phyloP scores from a whole-genome alignment of 2,888 invertebrate genomes.

The Eilema depressum region DNA sequence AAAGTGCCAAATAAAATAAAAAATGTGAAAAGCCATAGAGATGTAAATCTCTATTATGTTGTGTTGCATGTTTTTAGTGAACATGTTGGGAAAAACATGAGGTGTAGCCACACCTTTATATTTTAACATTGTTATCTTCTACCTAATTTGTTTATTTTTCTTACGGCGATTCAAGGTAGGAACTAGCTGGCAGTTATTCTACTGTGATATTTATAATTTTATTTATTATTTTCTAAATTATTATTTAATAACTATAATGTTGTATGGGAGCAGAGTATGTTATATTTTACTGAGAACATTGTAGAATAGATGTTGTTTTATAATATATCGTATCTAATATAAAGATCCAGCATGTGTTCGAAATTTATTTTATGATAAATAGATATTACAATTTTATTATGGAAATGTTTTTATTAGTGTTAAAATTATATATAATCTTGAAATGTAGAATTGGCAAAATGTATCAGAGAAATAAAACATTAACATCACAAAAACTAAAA shows the following conservation, averaged over 20 bases:
- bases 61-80: no score
- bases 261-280: constrained; percentile 71
- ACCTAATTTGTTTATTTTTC: constrained; percentile 20
- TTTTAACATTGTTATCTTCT: constrained; percentile 18
- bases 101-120: no score
- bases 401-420: constrained; percentile 66
- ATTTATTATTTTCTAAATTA: constrained; percentile 83
- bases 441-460: constrained; percentile 44
- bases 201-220: constrained; percentile 86
- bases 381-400: constrained; percentile 70
- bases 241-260: constrained; percentile 77
- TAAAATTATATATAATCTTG: constrained; percentile 38
- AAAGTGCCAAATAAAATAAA: no score
- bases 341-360: constrained; percentile 83
- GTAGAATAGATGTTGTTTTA: constrained; percentile 78
- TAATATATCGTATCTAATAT: constrained; percentile 54
- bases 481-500: constrained; percentile 67
- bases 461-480: constrained; percentile 50
- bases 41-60: no score
- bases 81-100: no score
- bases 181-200: constrained; percentile 81
- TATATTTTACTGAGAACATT: constrained; percentile 75
- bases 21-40: no score
- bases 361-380: constrained; percentile 74
- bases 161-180: constrained; percentile 45